These are phyloP conservation scores for Aldrovandia affinis DNA, from an alignment of 2,797 vertebrate species.

Conservation along the genomic window DNA sequence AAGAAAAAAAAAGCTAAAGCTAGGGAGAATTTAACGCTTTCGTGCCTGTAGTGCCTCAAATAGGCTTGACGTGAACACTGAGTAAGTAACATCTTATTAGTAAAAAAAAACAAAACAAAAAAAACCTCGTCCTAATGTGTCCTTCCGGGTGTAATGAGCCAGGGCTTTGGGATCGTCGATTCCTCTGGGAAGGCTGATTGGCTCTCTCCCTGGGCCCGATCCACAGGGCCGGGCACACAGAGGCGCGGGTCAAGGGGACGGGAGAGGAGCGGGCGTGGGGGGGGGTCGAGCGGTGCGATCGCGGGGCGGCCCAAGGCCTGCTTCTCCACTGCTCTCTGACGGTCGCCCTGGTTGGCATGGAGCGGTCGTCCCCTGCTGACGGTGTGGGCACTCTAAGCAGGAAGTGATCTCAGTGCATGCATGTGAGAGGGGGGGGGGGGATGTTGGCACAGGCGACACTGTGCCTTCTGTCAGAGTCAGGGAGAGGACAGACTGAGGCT, in stretches of 20 bases:
- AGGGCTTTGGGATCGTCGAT: background rate
- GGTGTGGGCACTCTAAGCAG: background rate
- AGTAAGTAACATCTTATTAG: background rate
- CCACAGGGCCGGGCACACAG: too few relatives aligned
- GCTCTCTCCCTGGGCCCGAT: background rate
- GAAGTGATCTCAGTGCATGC: background rate
- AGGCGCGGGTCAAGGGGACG: background rate
- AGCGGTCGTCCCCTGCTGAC: background rate
- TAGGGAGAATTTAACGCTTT: constrained; percentile 27
- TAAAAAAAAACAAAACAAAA: background rate
- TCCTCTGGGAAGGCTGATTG: background rate
- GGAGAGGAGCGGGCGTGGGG: background rate
- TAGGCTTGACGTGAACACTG: background rate
- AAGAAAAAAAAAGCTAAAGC: background rate
- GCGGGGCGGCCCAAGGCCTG: background rate
- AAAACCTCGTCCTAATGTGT: background rate
- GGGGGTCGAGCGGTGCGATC: background rate
- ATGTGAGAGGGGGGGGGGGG: background rate
- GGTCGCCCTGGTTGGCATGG: background rate
- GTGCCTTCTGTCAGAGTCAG: background rate
- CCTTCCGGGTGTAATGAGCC: constrained; percentile 1
- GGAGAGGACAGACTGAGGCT: background rate
- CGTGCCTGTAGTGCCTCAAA: constrained; percentile 5
- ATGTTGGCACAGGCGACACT: background rate
- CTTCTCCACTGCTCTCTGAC: background rate